These are phyloP conservation scores for Dasyprocta punctata DNA, from an alignment of 2,113 vertebrate species.

Conservation along the genomic window DNA sequence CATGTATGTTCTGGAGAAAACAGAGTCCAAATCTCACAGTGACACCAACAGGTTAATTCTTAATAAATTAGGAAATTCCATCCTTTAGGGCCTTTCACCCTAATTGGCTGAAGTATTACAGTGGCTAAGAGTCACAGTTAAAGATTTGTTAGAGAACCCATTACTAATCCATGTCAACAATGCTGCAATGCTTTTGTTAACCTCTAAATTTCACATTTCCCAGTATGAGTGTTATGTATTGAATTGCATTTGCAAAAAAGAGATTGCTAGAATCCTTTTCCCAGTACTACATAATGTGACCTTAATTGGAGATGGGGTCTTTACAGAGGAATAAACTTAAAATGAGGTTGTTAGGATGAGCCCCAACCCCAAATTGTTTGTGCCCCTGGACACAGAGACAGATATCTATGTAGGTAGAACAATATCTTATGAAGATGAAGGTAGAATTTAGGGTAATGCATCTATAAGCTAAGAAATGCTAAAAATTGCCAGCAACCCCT, in stretches of 20 bases:
- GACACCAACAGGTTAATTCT: neutral
- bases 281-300: neutral
- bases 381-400: neutral
- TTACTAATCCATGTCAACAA: neutral
- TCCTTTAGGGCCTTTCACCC: neutral
- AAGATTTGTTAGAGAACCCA: neutral
- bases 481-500: neutral
- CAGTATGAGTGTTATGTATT: neutral
- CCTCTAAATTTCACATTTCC: neutral
- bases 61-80: slow-evolving; percentile 36
- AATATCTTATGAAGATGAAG: neutral
- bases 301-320: neutral
- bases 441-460: neutral
- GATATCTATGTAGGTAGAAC: neutral
- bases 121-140: neutral
- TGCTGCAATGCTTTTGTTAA: neutral
- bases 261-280: neutral
- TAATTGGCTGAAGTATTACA: neutral
- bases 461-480: neutral
- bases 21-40: neutral
- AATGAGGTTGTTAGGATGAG: neutral
- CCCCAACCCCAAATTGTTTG: neutral
- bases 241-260: neutral
- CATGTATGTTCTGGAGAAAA: neutral
- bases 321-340: neutral